phyloP scores from a whole-genome alignment of 2,797 vertebrate species.

The Nyctibius grandis region DNA sequence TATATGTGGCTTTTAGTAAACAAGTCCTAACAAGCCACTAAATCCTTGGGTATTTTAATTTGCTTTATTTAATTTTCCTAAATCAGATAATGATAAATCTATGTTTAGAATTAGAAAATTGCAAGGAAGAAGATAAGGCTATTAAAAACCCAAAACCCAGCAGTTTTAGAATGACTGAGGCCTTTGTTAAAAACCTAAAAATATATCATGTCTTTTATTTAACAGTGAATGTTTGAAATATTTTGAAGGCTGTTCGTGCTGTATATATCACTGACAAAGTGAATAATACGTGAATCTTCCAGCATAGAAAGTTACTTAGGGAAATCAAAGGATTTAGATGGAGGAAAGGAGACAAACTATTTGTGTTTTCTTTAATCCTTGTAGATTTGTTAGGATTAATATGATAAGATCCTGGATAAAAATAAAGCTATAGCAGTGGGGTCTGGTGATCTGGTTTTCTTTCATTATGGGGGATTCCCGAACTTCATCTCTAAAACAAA shows the following conservation, averaged over 20 bases:
- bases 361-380: not conserved
- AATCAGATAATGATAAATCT: not conserved
- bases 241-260: not conserved
- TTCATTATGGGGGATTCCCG: not conserved
- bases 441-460: not conserved
- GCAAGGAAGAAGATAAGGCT: not conserved
- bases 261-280: not conserved
- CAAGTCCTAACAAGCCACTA: not conserved
- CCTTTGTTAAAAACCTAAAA: not conserved
- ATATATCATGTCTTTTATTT: not conserved
- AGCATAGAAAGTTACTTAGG: not conserved
- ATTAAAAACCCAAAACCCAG: not conserved
- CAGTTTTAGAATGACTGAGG: not conserved
- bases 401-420: not conserved
- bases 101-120: not conserved
- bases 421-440: not conserved
- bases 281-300: not conserved
- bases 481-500: not conserved
- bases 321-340: not conserved
- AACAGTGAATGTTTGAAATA: not conserved
- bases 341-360: not conserved
- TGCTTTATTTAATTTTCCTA: not conserved
- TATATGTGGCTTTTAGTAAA: not conserved
- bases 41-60: not conserved
- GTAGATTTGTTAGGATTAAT: not conserved